Conservation (phyloP, 1,140 invertebrate genomes). For the Anadara kagoshimensis region DNA sequence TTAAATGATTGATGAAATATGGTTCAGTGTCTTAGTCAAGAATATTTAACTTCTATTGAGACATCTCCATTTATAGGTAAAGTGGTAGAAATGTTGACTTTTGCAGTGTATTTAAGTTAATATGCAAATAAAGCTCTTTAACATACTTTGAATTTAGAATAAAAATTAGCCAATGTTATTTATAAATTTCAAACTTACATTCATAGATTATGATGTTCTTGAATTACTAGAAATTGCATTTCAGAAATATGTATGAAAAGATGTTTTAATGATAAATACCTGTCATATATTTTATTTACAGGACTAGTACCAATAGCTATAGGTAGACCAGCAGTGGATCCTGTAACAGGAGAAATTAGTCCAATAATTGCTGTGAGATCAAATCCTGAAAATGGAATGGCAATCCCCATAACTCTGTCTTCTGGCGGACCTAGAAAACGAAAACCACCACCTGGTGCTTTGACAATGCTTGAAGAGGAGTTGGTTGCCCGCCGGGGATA, state of each 20-base stretch:
- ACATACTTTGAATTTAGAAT: neutral
- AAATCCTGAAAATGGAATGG: slow-evolving; percentile 61
- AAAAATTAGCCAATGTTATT: neutral
- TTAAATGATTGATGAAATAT: too few species aligned
- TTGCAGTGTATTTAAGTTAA: too few species aligned
- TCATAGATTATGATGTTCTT: too few species aligned
- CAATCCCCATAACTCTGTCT: slow-evolving; percentile 66
- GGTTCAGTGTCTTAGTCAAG: too few species aligned
- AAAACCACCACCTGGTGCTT: slow-evolving; percentile 66
- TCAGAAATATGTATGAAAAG: too few species aligned
- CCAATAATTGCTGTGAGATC: slow-evolving; percentile 67
- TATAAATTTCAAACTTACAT: neutral
- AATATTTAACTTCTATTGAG: too few species aligned
- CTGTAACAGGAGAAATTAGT: slow-evolving; percentile 66
- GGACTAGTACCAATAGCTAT: slow-evolving; percentile 68
- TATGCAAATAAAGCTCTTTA: neutral
- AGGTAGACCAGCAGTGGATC: slow-evolving; percentile 66
- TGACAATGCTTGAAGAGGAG: slow-evolving; percentile 69
- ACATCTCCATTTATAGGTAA: too few species aligned
- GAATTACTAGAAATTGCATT: too few species aligned
- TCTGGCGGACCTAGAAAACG: slow-evolving; percentile 63
- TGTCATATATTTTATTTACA: slow-evolving; percentile 34
- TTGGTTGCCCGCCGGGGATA: slow-evolving; percentile 61
- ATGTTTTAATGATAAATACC: too few species aligned
- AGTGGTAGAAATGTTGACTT: too few species aligned